Evolutionary conservation across 2,113 vertebrate genomes (phyloP), one percentile per base, ranked within the genome.

Genomic region (Bucco capensis): DNA sequence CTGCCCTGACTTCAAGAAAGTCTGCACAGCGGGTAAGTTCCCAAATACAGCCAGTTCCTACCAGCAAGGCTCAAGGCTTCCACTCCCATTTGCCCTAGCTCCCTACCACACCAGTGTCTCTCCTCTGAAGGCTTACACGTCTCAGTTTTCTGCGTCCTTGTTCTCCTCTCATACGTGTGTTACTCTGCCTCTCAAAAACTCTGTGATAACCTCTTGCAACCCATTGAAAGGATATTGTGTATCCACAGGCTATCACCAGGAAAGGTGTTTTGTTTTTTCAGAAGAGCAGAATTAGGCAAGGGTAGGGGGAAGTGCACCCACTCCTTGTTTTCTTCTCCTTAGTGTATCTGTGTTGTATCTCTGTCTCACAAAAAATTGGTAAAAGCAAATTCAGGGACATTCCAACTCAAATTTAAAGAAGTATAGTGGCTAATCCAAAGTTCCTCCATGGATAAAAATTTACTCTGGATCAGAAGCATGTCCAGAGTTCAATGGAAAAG

Each of bases 21-120:
- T 97, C 82, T 99, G 99, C 97, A 98, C 98, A 51, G 91, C 97
- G 96, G 97, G 99, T 99, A 98, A 97, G 91, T 96, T 67, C 83
- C 54, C 61, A 64, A 86, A 49, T 77, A 49, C 24, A 51, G 44
- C 69, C 38, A 75, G 67, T 30, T 70, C 56, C 44, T 92, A 19
- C 66, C 24, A 9, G 28, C 78, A 22, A 78, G n/a, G n/a, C n/a
- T n/a, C 66, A 30, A n/a, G n/a, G n/a, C 12, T 13, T 12, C 57
- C 81, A 33, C 24, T 81, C 73, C 65, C 7, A 4, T 66, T 57
- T 31, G n/a, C 66, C 83, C 61, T 71, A 49, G 3, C 31, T 81
- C 79, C 85, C 57, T 46, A 8, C 49, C 24, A 27, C n/a, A 23
- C 33, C 49, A 66, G 19, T 14, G 17, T 42, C 56, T 82, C 21